phyloP scores from a whole-genome alignment of 2,797 vertebrate genomes.

The Sorex maritimensis region DNA sequence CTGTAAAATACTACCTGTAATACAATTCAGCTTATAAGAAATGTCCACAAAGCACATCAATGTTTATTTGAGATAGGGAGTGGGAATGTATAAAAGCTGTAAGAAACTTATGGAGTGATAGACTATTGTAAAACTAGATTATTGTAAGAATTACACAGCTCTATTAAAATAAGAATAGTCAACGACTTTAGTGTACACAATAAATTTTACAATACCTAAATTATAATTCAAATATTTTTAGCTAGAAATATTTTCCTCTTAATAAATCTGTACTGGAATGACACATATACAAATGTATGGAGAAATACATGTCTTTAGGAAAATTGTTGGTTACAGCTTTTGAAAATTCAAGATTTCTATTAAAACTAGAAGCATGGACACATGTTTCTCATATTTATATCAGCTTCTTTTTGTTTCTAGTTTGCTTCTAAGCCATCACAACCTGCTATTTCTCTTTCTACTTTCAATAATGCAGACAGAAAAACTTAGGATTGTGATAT shows the following conservation, averaged over 20 bases:
- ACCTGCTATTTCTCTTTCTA: neutral
- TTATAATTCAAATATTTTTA: neutral
- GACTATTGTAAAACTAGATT: neutral
- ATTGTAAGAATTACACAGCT: neutral
- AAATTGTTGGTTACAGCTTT: constrained; percentile 8
- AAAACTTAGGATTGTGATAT: constrained; percentile 34
- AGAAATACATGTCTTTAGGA: neutral
- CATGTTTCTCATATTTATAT: neutral
- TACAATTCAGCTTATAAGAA: neutral
- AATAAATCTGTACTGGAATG: neutral
- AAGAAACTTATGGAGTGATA: neutral
- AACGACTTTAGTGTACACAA: neutral
- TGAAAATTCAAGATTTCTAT: neutral
- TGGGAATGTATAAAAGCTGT: neutral
- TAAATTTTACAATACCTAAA: constrained; percentile 1
- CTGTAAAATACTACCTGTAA: neutral
- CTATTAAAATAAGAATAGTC: neutral
- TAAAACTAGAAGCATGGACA: constrained; percentile 15
- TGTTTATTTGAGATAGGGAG: neutral
- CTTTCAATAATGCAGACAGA: neutral
- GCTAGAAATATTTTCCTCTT: neutral
- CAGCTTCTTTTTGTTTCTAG: neutral
- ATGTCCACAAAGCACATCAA: neutral
- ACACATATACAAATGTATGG: neutral
- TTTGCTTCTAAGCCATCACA: neutral